phyloP scores from a whole-genome alignment of 2,888 invertebrate species.

The Aspidapion aeneum region DNA sequence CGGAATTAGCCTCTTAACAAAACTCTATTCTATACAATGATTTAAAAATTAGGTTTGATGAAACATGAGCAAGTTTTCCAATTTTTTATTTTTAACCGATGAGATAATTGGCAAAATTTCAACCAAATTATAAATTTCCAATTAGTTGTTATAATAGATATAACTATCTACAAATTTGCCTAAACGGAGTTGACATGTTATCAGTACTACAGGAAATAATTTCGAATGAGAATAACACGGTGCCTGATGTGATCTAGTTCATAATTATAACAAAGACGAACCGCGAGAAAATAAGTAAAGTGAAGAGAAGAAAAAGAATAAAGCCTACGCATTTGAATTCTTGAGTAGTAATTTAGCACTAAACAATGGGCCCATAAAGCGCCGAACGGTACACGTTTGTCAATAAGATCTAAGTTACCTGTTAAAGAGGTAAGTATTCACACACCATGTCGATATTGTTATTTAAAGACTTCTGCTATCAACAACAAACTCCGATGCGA shows the following conservation, averaged over 20 bases:
- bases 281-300: conserved; percentile 6
- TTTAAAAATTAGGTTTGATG: no score
- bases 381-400: conserved; percentile 11
- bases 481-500: no score
- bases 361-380: conserved; percentile 17
- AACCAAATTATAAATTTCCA: no score
- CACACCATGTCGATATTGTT: not conserved
- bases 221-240: no score
- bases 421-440: not conserved
- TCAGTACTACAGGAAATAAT: no score
- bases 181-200: no score
- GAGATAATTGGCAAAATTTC: no score
- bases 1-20: not conserved
- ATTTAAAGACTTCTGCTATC: not conserved
- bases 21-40: no score
- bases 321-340: conserved; percentile 18
- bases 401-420: conserved; percentile 5
- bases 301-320: conserved; percentile 19
- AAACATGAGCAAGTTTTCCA: no score
- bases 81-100: no score
- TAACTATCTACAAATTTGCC: no score
- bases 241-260: conserved; percentile 16
- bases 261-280: conserved; percentile 9
- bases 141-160: no score
- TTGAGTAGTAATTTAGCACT: conserved; percentile 13